Base-by-base conservation (phyloP, 2,888 invertebrate genomes). In the Mantis religiosa region DNA sequence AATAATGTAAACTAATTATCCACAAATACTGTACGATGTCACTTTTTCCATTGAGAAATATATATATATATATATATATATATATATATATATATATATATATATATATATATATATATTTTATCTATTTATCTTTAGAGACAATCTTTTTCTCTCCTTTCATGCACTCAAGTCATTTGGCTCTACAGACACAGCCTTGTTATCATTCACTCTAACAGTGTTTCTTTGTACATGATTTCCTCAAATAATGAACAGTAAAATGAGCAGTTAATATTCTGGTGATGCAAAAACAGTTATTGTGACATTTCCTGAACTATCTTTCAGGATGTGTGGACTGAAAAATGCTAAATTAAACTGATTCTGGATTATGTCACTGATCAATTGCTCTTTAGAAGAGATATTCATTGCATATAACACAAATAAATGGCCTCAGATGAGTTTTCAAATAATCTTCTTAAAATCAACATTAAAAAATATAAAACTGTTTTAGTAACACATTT, bases 101-200 rank as follows among this genome's bases (percentile, higher is more conserved):
- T n/a, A n/a, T n/a, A n/a, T n/a, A n/a, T n/a, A n/a, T n/a, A n/a
- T n/a, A n/a, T n/a, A n/a, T 12, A 87, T 85, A 84, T 82, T 12
- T 82, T 87, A 82, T 87, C 9, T 87, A 82, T 28, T 12, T 82
- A 87, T 34, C 41, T 6, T 87, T 87, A 28, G 81, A 71, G 71
- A 86, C 30, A 28, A 71, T 71, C 54, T 71, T 71, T 71, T 71
- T 71, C 25, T 20, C 54, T 25, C 54, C 54, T 41, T 25, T 20
- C 87, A 87, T 28, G 28, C 27, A 28, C n/a, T 27, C 28, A 88
- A 71, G n/a, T 85, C 28, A 85, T 81, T 88, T 88, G 88, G 88
- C 82, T 88, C 30, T 25, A 82, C 83, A 41, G 85, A 88, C 88
- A 88, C 88, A 88, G 88, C 85, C 85, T 82, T 87, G 14, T 82